Evolutionary conservation across 2,113 vertebrate species (phyloP), one percentile per base, ranked within the genome.

Genomic region (Thalassarche chlororhynchos): DNA sequence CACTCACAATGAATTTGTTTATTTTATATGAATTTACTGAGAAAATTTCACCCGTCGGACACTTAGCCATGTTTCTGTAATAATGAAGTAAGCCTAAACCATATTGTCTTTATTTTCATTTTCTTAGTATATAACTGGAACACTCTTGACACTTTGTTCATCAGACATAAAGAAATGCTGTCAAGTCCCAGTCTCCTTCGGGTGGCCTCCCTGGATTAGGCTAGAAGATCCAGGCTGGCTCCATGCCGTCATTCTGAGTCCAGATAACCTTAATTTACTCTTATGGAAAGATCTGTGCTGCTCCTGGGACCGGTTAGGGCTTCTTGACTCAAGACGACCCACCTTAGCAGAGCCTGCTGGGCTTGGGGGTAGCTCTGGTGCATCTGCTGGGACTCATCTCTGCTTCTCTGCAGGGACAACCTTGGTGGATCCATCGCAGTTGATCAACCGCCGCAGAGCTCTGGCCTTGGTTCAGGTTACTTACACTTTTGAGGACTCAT

Each of bases 401-500:
- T 36, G 38, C 3, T 87, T 6, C 26, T 84, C 61, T 88, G n/a
- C 64, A 44, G 7, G 6, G 49, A 57, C 23, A 72, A 1, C 23
- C 26, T 58, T 31, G 31, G 26, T 87, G 57, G 38, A 52, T 49
- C 72, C 42, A 47, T 58, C 47, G 26, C 47, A 68, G 68, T 4
- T 29, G 14, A 78, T 74, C 19, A 36, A 46, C n/a, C 0, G 0
- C 38, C 3, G 4, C 84, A 46, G n/a, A 69, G 49, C 55, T 88
- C 58, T 62, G 46, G 24, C 17, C 32, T 69, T 64, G 29, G 14
- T 70, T 81, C 36, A 57, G 42, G 32, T 44, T 68, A n/a, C 14
- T 49, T 24, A 19, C 0, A 7, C 47, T 72, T 93, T 86, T 77
- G 17, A 66, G 38, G 32, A 69, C 10, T 72, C 21, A 7, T 71